phyloP scores from a whole-genome alignment of 2,797 vertebrate genomes.

The Poeciliopsis presidionis region DNA sequence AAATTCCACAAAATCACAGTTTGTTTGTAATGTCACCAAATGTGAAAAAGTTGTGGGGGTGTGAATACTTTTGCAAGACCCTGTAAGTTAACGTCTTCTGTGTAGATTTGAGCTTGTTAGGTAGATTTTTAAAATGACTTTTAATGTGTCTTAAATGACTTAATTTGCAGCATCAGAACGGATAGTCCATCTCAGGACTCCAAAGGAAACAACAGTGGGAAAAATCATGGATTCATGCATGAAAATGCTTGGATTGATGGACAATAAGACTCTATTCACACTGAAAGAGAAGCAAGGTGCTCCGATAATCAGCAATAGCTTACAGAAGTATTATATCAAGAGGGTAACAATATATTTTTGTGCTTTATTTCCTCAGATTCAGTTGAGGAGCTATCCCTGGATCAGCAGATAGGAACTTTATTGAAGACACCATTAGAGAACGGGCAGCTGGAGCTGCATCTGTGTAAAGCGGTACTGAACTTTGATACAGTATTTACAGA shows the following conservation, averaged over 20 bases:
- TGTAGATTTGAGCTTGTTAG: neutral
- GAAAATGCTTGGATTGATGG: constrained; percentile 73
- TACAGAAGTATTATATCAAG: neutral
- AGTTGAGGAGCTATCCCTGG: constrained; percentile 62
- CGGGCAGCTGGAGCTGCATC: constrained; percentile 74
- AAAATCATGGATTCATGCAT: constrained; percentile 72
- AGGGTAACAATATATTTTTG: constrained; percentile 18
- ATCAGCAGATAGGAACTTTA: constrained; percentile 75
- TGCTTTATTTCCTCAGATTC: constrained; percentile 51
- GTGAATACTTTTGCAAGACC: neutral
- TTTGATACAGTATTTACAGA: neutral
- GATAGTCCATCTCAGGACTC: constrained; percentile 76
- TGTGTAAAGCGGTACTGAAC: constrained; percentile 71
- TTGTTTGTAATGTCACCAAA: neutral
- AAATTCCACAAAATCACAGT: neutral
- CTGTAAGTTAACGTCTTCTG: neutral
- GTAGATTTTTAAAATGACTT: neutral
- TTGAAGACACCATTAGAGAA: constrained; percentile 54
- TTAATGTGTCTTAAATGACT: neutral
- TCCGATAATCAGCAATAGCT: no score
- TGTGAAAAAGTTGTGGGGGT: neutral
- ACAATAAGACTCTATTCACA: constrained; percentile 69
- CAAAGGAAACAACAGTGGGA: constrained; percentile 70
- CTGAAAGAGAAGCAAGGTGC: constrained; percentile 73
- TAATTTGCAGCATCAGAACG: constrained; percentile 71